Evolutionary conservation across 2,888 invertebrate species (phyloP).

Genomic region (Amphipoea oculea): DNA sequence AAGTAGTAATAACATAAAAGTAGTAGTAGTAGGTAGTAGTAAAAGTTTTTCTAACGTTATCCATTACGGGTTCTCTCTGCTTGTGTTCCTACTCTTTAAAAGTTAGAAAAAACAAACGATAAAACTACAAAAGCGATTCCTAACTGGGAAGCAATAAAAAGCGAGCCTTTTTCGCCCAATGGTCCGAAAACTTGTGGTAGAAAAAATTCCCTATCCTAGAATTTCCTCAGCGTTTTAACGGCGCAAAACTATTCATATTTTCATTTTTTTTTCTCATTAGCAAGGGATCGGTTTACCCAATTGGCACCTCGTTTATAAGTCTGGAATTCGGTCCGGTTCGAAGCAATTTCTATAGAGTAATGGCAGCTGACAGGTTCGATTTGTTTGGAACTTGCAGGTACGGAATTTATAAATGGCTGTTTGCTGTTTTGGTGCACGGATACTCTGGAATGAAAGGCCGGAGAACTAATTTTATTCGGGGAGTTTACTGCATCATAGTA

Average conservation of each 20-base stretch:
- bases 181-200: conserved; percentile 23
- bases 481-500: conserved; percentile 5
- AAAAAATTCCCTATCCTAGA: conserved; percentile 28
- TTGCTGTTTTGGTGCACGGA: conserved; percentile 45
- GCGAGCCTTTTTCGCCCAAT: conserved; percentile 19
- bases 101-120: conserved; percentile 24
- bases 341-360: conserved; percentile 57
- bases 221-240: conserved; percentile 21
- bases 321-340: conserved; percentile 51
- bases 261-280: conserved; percentile 68
- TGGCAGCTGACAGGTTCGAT: conserved; percentile 57
- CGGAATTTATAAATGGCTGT: conserved; percentile 51
- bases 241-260: conserved; percentile 51
- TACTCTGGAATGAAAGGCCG: conserved; percentile 29
- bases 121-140: conserved; percentile 27
- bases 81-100: conserved; percentile 4
- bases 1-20: too few relatives aligned
- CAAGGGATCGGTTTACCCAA: conserved; percentile 57
- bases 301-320: conserved; percentile 68
- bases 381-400: conserved; percentile 62
- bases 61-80: conserved; percentile 7
- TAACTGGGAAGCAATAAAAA: conserved; percentile 50
- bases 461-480: conserved; percentile 20
- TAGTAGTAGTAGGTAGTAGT: too few relatives aligned
- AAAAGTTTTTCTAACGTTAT: conserved; percentile 12